Conservation (phyloP, 2,888 invertebrate species). For the Cephus nigrinus region DNA sequence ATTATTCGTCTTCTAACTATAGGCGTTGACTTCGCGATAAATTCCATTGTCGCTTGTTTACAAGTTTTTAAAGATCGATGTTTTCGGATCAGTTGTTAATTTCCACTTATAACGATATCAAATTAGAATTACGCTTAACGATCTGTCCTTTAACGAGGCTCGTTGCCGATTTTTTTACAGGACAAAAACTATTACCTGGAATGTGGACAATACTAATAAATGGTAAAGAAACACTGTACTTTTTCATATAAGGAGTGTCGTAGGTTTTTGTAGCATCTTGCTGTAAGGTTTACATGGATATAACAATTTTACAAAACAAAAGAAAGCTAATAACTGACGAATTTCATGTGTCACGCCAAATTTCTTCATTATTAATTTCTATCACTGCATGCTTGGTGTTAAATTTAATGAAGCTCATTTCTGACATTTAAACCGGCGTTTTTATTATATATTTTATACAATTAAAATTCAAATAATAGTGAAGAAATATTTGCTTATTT, state of each 20-base stretch:
- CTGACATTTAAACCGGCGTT: background rate
- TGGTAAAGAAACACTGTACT: constrained; percentile 72
- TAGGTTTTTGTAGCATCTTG: constrained; percentile 8
- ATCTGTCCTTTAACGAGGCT: constrained; percentile 40
- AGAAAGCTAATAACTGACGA: background rate
- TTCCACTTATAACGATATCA: background rate
- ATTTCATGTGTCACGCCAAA: background rate
- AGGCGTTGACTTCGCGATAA: background rate
- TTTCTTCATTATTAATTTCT: background rate
- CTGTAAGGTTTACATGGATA: background rate
- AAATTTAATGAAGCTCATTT: background rate
- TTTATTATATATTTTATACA: no score
- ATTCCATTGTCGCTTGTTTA: background rate
- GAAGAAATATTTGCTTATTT: background rate
- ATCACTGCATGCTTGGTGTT: background rate
- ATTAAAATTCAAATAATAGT: background rate
- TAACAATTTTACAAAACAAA: background rate
- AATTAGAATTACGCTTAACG: background rate
- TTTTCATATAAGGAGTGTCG: constrained; percentile 17
- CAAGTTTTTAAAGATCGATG: background rate
- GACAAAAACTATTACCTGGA: constrained; percentile 88
- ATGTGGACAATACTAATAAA: constrained; percentile 78
- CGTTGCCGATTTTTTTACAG: constrained; percentile 76
- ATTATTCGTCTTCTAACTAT: background rate
- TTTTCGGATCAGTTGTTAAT: background rate